Evolutionary conservation across 2,888 invertebrate species (phyloP).

Genomic region (Lepidonotus clava): DNA sequence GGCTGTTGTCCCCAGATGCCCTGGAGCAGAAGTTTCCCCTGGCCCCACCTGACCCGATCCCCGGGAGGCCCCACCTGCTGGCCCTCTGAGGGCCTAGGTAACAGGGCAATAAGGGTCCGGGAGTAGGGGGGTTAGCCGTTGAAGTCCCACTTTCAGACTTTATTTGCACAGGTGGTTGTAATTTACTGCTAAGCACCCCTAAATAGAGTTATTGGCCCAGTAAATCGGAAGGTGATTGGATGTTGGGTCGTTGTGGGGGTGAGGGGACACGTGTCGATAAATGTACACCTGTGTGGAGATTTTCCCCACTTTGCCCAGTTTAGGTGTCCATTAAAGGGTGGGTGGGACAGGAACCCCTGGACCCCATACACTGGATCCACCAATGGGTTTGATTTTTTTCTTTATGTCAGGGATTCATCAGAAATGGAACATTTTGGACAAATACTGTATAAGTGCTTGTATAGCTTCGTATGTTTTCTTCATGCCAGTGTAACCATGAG

Average conservation of each 20-base stretch:
- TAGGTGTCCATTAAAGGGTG: too few species aligned
- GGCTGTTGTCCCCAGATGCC: too few species aligned
- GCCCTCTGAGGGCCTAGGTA: not conserved
- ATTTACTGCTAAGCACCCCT: conserved; percentile 16
- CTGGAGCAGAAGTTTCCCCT: not conserved
- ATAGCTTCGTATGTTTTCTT: too few species aligned
- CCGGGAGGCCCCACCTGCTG: not conserved
- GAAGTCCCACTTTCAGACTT: not conserved
- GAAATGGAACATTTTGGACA: too few species aligned
- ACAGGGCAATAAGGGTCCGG: not conserved
- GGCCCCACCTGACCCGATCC: not conserved
- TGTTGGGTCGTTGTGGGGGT: not conserved
- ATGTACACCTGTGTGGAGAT: too few species aligned
- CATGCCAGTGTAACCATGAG: too few species aligned
- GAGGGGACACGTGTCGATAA: not conserved
- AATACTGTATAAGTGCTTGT: too few species aligned
- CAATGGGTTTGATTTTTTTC: too few species aligned
- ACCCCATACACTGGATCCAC: too few species aligned
- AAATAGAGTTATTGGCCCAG: not conserved
- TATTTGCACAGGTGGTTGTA: conserved; percentile 31
- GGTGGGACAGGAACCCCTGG: too few species aligned
- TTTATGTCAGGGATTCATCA: too few species aligned
- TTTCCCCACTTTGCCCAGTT: too few species aligned
- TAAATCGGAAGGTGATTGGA: not conserved
- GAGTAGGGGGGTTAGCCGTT: not conserved